These are phyloP conservation scores for Spheniscus mendiculus DNA, from an alignment of 2,113 vertebrate genomes.

Conservation along the genomic window DNA sequence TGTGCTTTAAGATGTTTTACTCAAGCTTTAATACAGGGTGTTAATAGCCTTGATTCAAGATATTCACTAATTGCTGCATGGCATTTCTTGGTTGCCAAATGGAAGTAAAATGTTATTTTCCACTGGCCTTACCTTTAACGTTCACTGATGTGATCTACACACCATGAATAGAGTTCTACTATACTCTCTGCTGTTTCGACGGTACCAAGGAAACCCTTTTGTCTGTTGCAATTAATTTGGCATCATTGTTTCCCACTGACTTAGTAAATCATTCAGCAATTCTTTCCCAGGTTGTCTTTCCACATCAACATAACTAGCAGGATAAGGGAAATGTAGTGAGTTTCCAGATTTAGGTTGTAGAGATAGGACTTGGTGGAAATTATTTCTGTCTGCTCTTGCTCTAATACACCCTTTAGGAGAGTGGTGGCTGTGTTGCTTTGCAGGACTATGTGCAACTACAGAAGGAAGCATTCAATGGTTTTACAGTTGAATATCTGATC, in stretches of 20 bases:
- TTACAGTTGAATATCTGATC: background rate
- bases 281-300: background rate
- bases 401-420: background rate
- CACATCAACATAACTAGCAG: background rate
- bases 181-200: accelerated
- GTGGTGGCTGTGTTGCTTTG: background rate
- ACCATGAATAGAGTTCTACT: background rate
- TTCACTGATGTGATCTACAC: background rate
- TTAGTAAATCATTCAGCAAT: background rate
- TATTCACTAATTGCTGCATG: background rate
- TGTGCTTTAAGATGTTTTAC: background rate
- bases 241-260: background rate
- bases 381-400: background rate
- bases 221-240: background rate
- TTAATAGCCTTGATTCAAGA: background rate
- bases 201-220: background rate
- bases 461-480: background rate
- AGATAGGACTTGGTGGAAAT: background rate
- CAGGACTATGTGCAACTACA: background rate
- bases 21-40: background rate
- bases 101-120: background rate
- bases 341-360: background rate
- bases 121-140: background rate
- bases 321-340: background rate
- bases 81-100: background rate